Evolutionary conservation across 2,797 vertebrate genomes (phyloP), one percentile per base, ranked within the genome.

Genomic region (Xenops minutus): DNA sequence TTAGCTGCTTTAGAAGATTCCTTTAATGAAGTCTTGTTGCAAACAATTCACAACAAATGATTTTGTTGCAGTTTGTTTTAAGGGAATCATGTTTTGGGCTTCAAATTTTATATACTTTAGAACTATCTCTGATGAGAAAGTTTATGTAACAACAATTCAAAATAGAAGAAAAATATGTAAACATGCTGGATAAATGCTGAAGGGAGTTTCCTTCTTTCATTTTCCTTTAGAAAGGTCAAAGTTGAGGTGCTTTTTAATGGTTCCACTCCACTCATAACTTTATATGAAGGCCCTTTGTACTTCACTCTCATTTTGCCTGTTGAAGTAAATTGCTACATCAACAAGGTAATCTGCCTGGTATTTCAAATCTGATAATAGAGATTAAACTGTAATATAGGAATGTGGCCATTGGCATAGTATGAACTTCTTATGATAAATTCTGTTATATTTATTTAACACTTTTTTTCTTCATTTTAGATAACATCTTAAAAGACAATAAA

Each of bases 381-480:
- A 86, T 83, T 72, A 62, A 73, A 15, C 11, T 75, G 56, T 51
- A 52, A 34, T 55, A 59, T 26, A 56, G 10, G 4, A 69, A 12
- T 44, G 21, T 68, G 26, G 54, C 73, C n/a, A 91, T 71, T 68
- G 62, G 54, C 37, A 11, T 34, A 36, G 12, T 41, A 17, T 66
- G 29, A 84, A 37, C 15, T 55, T 61, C 43, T 77, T 72, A 17
- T 2, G 39, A 5, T 81, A 78, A 73, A 34, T 66, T 69, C 30
- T 74, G 1, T 64, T 52, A 9, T 13, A n/a, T 83, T 89, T 68
- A 69, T 51, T 84, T 76, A 63, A 13, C 2, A 4, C 55, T 16
- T 46, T 94, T 86, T 94, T 13, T 92, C 79, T 95, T 87, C 34
- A 1, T 97, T 97, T 93, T 92, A 98, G 97, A 10, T 62, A 93